These are phyloP conservation scores for Copidosoma floridanum DNA, from an alignment of 1,140 invertebrate genomes.

Conservation along the genomic window DNA sequence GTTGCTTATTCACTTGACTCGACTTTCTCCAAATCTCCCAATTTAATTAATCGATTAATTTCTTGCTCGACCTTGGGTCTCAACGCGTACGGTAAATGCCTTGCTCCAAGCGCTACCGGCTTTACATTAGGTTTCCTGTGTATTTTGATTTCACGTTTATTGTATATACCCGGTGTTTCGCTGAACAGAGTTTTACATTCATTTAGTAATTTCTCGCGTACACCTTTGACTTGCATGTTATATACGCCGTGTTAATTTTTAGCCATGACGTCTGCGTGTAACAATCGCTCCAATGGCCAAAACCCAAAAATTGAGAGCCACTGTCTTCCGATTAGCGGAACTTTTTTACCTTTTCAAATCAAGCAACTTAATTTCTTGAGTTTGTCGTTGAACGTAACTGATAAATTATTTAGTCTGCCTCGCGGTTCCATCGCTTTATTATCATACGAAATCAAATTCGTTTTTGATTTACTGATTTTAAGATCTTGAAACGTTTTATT, in stretches of 20 bases:
- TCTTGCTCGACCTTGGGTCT: slow-evolving; percentile 34
- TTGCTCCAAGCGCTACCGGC: slow-evolving; percentile 40
- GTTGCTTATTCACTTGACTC: slow-evolving; percentile 46
- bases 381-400: not conserved
- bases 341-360: not conserved
- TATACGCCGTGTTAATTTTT: not conserved
- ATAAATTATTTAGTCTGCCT: not conserved
- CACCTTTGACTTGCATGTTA: not conserved
- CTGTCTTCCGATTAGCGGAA: not conserved
- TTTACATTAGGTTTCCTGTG: slow-evolving; percentile 32
- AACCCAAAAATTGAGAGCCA: not conserved
- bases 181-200: slow-evolving; percentile 7
- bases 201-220: not conserved
- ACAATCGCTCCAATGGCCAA: slow-evolving; percentile 5
- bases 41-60: slow-evolving; percentile 32
- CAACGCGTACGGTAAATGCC: slow-evolving; percentile 35
- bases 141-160: slow-evolving; percentile 15
- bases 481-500: not conserved
- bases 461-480: not conserved
- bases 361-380: not conserved
- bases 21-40: slow-evolving; percentile 43
- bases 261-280: not conserved
- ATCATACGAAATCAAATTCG: not conserved
- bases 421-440: not conserved
- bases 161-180: slow-evolving; percentile 19